A percentile compares a stretch with the other conserved stretches of the same genome.
phyloP scores from a whole-genome alignment of 2,888 invertebrate genomes.

The Netelia virgata region DNA sequence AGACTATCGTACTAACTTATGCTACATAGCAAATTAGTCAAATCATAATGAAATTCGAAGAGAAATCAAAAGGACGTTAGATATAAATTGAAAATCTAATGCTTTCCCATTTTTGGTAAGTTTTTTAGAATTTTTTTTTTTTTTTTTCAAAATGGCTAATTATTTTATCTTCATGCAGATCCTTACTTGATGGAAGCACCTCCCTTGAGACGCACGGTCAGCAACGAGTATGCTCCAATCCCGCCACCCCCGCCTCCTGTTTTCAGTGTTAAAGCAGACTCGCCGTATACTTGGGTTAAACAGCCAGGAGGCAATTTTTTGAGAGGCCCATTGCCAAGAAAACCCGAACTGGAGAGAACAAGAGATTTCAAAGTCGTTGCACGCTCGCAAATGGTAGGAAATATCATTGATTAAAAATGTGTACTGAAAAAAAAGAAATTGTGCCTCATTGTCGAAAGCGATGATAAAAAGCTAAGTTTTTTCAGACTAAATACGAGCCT shows the following conservation, averaged over 20 bases:
- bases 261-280: slow-evolving; percentile 80
- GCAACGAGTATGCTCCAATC: slow-evolving; percentile 82
- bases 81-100: background rate
- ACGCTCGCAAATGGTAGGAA: slow-evolving; percentile 76
- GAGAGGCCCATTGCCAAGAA: slow-evolving; percentile 67
- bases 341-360: slow-evolving; percentile 77
- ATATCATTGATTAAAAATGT: slow-evolving; percentile 4
- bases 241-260: slow-evolving; percentile 83
- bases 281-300: slow-evolving; percentile 83
- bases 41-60: too few relatives aligned
- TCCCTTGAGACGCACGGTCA: slow-evolving; percentile 82
- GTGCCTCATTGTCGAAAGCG: background rate
- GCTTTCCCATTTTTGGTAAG: background rate
- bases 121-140: background rate
- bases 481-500: slow-evolving; percentile 75
- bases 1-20: too few relatives aligned
- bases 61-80: too few relatives aligned
- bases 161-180: slow-evolving; percentile 52
- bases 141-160: background rate
- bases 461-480: slow-evolving; percentile 29
- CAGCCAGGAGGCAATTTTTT: slow-evolving; percentile 72
- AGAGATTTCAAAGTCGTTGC: slow-evolving; percentile 80
- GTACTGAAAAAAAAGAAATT: background rate
- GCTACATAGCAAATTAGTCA: too few relatives aligned
- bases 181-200: slow-evolving; percentile 78